Conservation (phyloP, 2,888 invertebrate genomes). For the Volucella inflata region DNA sequence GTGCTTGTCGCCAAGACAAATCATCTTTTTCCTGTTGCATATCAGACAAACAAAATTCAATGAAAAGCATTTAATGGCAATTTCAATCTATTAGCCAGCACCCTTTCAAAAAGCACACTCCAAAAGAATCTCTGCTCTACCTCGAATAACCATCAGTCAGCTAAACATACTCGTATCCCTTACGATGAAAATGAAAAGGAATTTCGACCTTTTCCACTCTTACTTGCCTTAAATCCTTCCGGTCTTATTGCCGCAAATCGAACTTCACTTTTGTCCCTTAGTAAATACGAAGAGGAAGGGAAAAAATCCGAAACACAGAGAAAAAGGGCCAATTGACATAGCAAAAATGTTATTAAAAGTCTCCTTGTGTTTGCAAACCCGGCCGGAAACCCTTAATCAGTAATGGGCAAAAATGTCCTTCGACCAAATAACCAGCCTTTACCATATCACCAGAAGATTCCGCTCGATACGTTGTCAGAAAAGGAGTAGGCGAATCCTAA, state of each 20-base stretch:
- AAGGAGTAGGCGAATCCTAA: conserved; percentile 50
- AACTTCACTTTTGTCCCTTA: neutral
- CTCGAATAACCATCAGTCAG: too few species aligned
- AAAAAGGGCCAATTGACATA: conserved; percentile 23
- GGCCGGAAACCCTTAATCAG: conserved; percentile 60
- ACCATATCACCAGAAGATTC: conserved; percentile 28
- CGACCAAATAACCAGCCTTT: conserved; percentile 22
- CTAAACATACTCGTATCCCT: too few species aligned
- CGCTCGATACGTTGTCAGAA: conserved; percentile 15
- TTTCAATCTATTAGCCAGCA: too few species aligned
- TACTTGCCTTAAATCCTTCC: conserved; percentile 20
- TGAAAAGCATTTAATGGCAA: too few species aligned
- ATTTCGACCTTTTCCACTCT: too few species aligned
- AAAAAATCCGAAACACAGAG: too few species aligned
- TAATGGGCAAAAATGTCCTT: conserved; percentile 43
- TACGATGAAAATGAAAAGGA: too few species aligned
- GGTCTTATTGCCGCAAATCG: conserved; percentile 50
- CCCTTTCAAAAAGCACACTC: too few species aligned
- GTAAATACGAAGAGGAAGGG: neutral
- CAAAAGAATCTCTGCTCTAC: too few species aligned
- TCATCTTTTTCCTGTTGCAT: too few species aligned
- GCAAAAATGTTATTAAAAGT: conserved; percentile 61
- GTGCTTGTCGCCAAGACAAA: too few species aligned
- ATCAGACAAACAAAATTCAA: too few species aligned
- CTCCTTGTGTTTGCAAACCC: conserved; percentile 51